Evolutionary conservation across 2,888 invertebrate species (phyloP).

Genomic region (Andrena camellia): DNA sequence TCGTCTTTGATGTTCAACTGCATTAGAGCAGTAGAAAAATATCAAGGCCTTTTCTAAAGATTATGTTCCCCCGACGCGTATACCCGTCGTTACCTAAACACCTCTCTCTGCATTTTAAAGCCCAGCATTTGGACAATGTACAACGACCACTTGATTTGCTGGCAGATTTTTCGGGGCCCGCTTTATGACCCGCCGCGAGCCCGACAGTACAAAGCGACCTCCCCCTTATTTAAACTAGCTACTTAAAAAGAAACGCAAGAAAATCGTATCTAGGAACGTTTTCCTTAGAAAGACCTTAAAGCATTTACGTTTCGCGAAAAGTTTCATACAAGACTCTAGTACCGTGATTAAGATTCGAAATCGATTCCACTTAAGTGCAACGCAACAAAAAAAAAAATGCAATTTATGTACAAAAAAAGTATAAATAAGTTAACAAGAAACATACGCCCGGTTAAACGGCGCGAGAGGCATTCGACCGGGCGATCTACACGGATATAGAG

Average conservation of each 20-base stretch:
- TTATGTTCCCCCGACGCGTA: slow-evolving; percentile 63
- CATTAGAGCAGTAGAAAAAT: slow-evolving; percentile 52
- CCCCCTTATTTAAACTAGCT: slow-evolving; percentile 49
- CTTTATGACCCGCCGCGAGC: slow-evolving; percentile 45
- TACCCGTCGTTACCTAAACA: slow-evolving; percentile 31
- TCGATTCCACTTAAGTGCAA: slow-evolving; percentile 67
- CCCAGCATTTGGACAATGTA: slow-evolving; percentile 50
- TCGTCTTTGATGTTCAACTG: slow-evolving; percentile 52
- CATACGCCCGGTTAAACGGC: slow-evolving; percentile 69
- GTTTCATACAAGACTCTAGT: slow-evolving; percentile 66
- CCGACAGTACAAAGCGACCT: slow-evolving; percentile 35
- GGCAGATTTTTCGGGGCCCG: slow-evolving; percentile 43
- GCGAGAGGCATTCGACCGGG: slow-evolving; percentile 54
- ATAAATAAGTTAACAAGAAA: slow-evolving; percentile 78
- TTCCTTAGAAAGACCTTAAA: slow-evolving; percentile 71
- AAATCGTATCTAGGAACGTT: slow-evolving; percentile 72
- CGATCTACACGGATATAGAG: slow-evolving; percentile 69
- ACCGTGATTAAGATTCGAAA: slow-evolving; percentile 65
- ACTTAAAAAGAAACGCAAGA: slow-evolving; percentile 52
- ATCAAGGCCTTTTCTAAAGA: slow-evolving; percentile 71
- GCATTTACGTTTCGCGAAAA: slow-evolving; percentile 61
- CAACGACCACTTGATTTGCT: slow-evolving; percentile 48
- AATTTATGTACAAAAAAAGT: slow-evolving; percentile 78
- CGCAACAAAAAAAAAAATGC: slow-evolving; percentile 67
- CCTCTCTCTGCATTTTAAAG: slow-evolving; percentile 42